Conservation (phyloP, 1,140 invertebrate genomes). For the Chrysoperla carnea region DNA sequence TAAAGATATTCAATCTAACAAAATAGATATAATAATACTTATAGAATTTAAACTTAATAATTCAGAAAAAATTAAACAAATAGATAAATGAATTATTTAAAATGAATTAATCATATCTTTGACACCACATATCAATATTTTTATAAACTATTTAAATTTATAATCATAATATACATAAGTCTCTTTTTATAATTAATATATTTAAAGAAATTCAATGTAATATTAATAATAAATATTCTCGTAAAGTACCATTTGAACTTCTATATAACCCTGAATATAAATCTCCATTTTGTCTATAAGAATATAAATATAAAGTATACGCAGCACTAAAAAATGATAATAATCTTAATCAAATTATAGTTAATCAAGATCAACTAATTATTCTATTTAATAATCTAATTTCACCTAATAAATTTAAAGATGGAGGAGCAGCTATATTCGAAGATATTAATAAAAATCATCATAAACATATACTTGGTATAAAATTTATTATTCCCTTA, state of each 20-base stretch:
- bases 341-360: conserved; percentile 28
- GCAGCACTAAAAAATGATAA: conserved; percentile 26
- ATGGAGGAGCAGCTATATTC: conserved; percentile 27
- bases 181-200: conserved; percentile 33
- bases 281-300: conserved; percentile 33
- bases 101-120: conserved; percentile 28
- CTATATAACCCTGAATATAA: conserved; percentile 22
- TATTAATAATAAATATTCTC: conserved; percentile 36
- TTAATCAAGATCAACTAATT: conserved; percentile 23
- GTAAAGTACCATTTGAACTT: conserved; percentile 21
- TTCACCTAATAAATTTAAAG: conserved; percentile 30
- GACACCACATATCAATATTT: conserved; percentile 41
- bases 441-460: conserved; percentile 37
- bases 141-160: conserved; percentile 38
- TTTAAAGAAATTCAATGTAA: conserved; percentile 40
- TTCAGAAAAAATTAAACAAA: conserved; percentile 20
- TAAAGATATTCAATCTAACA: no score
- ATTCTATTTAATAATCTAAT: conserved; percentile 37
- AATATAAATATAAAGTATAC: conserved; percentile 31
- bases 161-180: conserved; percentile 28
- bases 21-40: conserved; percentile 19
- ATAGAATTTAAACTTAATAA: conserved; percentile 24
- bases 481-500: conserved; percentile 26
- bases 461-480: conserved; percentile 29
- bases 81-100: conserved; percentile 24